Evolutionary conservation across 2,113 vertebrate genomes (phyloP).

Genomic region (Gadus macrocephalus): DNA sequence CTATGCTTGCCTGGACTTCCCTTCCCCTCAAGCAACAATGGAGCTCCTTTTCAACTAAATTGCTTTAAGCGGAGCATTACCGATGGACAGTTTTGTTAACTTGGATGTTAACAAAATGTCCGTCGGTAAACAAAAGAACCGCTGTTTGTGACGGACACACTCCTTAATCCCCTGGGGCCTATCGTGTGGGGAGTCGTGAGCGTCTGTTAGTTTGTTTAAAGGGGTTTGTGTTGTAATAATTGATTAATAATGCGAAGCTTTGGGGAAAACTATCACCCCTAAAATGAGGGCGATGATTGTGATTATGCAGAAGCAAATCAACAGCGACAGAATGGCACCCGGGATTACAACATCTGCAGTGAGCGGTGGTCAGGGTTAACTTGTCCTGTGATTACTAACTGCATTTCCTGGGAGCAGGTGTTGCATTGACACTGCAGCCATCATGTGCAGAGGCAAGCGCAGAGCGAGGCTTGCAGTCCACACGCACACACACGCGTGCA

Average conservation of each 20-base stretch:
- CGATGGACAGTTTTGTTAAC: not conserved
- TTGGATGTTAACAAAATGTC: constrained; percentile 7
- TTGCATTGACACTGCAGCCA: constrained; percentile 54
- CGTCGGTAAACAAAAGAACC: no score
- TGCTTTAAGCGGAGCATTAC: constrained; percentile 17
- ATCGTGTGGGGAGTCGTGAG: not conserved
- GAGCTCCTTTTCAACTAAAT: constrained; percentile 33
- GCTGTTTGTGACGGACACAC: no score
- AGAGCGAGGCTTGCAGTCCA: not conserved
- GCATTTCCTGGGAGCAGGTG: constrained; percentile 67
- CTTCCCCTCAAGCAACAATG: constrained; percentile 23
- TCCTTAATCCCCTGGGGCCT: no score
- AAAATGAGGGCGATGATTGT: constrained; percentile 64
- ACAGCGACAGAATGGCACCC: constrained; percentile 57
- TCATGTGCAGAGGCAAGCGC: constrained; percentile 49
- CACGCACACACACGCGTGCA: not conserved
- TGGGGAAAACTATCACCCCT: constrained; percentile 62
- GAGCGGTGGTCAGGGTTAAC: constrained; percentile 68
- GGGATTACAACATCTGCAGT: constrained; percentile 72
- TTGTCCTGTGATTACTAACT: constrained; percentile 67
- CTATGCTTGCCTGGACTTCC: constrained; percentile 18
- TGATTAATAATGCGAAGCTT: constrained; percentile 66
- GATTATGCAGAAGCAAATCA: constrained; percentile 57
- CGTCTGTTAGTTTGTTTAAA: constrained; percentile 46
- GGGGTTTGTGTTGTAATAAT: constrained; percentile 49